These are phyloP conservation scores for Ptychoptera contaminata DNA, from an alignment of 2,888 invertebrate species.

Conservation along the genomic window DNA sequence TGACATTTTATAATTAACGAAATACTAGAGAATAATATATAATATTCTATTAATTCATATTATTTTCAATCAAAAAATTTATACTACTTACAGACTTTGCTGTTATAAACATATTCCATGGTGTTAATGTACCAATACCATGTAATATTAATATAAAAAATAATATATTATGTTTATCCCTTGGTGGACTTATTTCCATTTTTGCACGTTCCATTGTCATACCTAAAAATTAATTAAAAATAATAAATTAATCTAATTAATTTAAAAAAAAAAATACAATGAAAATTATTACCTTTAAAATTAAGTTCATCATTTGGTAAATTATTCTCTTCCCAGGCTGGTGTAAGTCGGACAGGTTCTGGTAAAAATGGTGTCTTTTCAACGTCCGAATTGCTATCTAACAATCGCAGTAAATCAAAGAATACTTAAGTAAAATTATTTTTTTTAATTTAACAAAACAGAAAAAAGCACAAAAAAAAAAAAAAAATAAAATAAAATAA, in stretches of 20 bases:
- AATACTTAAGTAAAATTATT: too few relatives aligned
- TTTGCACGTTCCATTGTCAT: slow-evolving; percentile 50
- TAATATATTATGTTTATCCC: slow-evolving; percentile 64
- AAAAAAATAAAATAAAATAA: too few relatives aligned
- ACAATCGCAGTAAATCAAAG: too few relatives aligned
- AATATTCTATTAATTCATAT: neutral
- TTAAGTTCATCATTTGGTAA: slow-evolving; percentile 71
- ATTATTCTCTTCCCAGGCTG: slow-evolving; percentile 77
- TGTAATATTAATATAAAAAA: slow-evolving; percentile 81
- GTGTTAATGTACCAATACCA: slow-evolving; percentile 84
- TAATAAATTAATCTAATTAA: slow-evolving; percentile 13
- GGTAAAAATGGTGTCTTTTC: slow-evolving; percentile 46
- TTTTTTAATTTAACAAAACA: too few relatives aligned
- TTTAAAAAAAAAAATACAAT: slow-evolving; percentile 8
- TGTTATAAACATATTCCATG: slow-evolving; percentile 99
- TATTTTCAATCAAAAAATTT: slow-evolving; percentile 3
- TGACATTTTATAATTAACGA: slow-evolving; percentile 69
- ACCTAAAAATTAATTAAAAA: slow-evolving; percentile 17
- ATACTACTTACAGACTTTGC: slow-evolving; percentile 59
- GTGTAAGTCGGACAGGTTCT: slow-evolving; percentile 70
- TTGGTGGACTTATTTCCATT: slow-evolving; percentile 59
- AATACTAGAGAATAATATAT: slow-evolving; percentile 47
- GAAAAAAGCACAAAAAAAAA: too few relatives aligned
- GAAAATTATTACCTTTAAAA: slow-evolving; percentile 41
- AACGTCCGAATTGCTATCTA: slow-evolving; percentile 7